Conservation (phyloP, 2,888 invertebrate genomes). For the Leucoma salicis region DNA sequence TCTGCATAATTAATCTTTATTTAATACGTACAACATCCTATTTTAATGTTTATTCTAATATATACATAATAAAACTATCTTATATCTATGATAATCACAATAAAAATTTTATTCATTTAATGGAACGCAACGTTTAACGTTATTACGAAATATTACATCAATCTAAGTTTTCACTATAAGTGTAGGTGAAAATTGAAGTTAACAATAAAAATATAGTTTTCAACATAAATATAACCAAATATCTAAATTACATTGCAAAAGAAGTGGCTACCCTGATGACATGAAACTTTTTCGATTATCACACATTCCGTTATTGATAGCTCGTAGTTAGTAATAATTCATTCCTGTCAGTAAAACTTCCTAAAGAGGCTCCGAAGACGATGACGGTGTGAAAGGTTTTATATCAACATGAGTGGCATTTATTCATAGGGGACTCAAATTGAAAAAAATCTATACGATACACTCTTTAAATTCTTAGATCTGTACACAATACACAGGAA, state of each 20-base stretch:
- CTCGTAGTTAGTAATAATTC: constrained; percentile 63
- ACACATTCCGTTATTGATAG: constrained; percentile 67
- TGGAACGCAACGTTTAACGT: constrained; percentile 48
- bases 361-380: constrained; percentile 53
- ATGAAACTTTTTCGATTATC: constrained; percentile 66
- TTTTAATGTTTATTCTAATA: constrained; percentile 37
- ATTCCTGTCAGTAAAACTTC: constrained; percentile 61
- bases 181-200: not conserved
- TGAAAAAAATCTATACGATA: constrained; percentile 42
- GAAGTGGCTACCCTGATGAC: constrained; percentile 42
- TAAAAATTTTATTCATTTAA: constrained; percentile 43
- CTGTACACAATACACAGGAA: constrained; percentile 26
- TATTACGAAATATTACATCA: constrained; percentile 12
- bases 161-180: too few species aligned
- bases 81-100: constrained; percentile 55
- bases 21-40: constrained; percentile 48
- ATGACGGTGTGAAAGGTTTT: constrained; percentile 54
- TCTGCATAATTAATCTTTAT: constrained; percentile 34
- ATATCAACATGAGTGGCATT: constrained; percentile 51
- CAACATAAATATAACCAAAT: not conserved
- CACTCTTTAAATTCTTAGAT: constrained; percentile 36
- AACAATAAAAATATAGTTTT: not conserved
- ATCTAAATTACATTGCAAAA: constrained; percentile 30
- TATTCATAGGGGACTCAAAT: constrained; percentile 53
- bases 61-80: constrained; percentile 41